Conservation (phyloP, 2,888 invertebrate species). For the Aleiodes leptofemur region DNA sequence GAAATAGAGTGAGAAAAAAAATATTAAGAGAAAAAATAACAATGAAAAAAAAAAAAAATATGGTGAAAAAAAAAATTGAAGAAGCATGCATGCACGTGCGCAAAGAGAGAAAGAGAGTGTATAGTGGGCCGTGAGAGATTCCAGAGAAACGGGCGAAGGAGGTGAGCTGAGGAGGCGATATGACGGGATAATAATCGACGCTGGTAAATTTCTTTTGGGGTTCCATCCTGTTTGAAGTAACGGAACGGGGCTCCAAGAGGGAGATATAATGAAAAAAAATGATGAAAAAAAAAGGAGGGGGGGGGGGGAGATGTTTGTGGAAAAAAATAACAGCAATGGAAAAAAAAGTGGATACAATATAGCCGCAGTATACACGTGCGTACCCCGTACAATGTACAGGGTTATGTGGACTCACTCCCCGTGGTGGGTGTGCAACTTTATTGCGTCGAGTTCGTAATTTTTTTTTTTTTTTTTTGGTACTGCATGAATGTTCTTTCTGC, state of each 20-base stretch:
- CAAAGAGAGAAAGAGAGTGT: constrained; percentile 9
- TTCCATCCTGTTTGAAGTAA: constrained; percentile 42
- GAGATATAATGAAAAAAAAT: constrained; percentile 21
- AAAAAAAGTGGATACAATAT: constrained; percentile 23
- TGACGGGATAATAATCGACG: constrained; percentile 49
- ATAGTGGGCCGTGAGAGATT: constrained; percentile 43
- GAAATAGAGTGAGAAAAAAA: constrained; percentile 33
- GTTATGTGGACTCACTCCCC: constrained; percentile 36
- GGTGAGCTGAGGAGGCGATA: constrained; percentile 36
- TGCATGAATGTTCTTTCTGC: constrained; percentile 37
- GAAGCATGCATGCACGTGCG: constrained; percentile 37
- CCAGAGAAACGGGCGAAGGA: constrained; percentile 42
- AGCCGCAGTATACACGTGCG: constrained; percentile 32
- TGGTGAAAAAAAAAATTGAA: constrained; percentile 29
- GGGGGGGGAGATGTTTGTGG: background rate
- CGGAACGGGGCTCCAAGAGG: constrained; percentile 32
- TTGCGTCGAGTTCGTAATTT: constrained; percentile 52
- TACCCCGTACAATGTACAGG: constrained; percentile 39
- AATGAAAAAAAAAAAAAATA: background rate
- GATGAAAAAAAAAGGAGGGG: background rate
- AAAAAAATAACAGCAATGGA: constrained; percentile 20
- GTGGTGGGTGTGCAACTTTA: constrained; percentile 41
- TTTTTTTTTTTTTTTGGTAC: constrained; percentile 44
- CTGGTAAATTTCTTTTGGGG: constrained; percentile 45
- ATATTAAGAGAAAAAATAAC: constrained; percentile 28